Evolutionary conservation across 1,140 invertebrate species (phyloP).

Genomic region (Drosophila sechellia): DNA sequence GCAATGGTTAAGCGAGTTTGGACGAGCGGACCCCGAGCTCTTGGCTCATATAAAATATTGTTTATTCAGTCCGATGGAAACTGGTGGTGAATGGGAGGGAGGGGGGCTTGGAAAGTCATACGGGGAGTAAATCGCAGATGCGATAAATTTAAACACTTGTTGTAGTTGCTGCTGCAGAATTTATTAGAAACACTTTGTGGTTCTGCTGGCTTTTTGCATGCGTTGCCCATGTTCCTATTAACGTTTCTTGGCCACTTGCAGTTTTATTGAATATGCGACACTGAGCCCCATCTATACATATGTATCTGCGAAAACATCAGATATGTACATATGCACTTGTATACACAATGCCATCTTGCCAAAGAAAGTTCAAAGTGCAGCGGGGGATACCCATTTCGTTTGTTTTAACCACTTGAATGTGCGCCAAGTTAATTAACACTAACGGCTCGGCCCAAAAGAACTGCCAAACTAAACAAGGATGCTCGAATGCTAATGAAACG

Average conservation of each 20-base stretch:
- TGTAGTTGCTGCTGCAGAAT: slow-evolving; percentile 75
- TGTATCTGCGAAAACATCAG: too few species aligned
- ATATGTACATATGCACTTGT: neutral
- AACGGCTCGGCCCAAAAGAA: slow-evolving; percentile 35
- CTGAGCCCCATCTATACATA: slow-evolving; percentile 24
- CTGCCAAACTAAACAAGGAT: slow-evolving; percentile 39
- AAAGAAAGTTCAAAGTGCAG: slow-evolving; percentile 32
- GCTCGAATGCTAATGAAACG: slow-evolving; percentile 76
- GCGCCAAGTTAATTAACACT: slow-evolving; percentile 80
- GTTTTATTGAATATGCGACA: slow-evolving; percentile 71
- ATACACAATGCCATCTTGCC: slow-evolving; percentile 7
- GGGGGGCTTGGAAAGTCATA: neutral
- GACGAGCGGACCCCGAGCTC: slow-evolving; percentile 48
- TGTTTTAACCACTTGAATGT: slow-evolving; percentile 65
- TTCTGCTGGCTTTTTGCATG: slow-evolving; percentile 72
- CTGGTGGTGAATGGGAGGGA: neutral
- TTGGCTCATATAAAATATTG: slow-evolving; percentile 71
- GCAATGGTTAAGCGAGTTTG: slow-evolving; percentile 54
- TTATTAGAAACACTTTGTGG: slow-evolving; percentile 81
- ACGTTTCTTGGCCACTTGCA: slow-evolving; percentile 45
- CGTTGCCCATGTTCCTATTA: slow-evolving; percentile 46
- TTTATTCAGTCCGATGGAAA: slow-evolving; percentile 56
- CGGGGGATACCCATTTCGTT: slow-evolving; percentile 17
- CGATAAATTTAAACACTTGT: slow-evolving; percentile 82
- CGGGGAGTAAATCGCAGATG: slow-evolving; percentile 60